Percentiles rank a stretch among this genome's conserved stretches.
phyloP scores from a whole-genome alignment of 1,140 invertebrate genomes.

The Drosophila lacteicornis region DNA sequence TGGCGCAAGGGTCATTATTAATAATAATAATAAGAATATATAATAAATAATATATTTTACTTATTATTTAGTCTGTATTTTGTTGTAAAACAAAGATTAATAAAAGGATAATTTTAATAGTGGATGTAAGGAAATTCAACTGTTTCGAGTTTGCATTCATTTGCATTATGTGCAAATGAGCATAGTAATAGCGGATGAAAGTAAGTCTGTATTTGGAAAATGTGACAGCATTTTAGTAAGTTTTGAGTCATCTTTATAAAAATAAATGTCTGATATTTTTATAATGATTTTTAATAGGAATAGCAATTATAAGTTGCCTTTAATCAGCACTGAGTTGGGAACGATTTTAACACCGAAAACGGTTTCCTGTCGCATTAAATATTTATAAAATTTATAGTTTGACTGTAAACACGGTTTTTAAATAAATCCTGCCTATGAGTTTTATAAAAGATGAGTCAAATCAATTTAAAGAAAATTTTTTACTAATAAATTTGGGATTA shows the following conservation, averaged over 20 bases:
- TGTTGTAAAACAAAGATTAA: conserved; percentile 81
- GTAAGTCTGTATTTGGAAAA: background rate
- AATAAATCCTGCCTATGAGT: background rate
- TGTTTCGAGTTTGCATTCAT: conserved; percentile 14
- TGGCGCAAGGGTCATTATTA: conserved; percentile 75
- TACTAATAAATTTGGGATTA: too few species aligned
- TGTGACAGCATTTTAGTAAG: conserved; percentile 4
- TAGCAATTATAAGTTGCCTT: background rate
- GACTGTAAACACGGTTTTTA: background rate
- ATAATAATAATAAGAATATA: conserved; percentile 82
- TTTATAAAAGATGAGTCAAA: too few species aligned
- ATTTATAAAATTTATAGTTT: background rate
- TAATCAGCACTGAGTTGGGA: background rate
- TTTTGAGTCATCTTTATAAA: background rate
- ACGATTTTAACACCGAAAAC: background rate
- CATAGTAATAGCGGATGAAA: background rate
- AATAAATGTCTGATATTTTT: background rate
- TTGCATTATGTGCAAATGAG: background rate
- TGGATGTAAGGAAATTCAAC: conserved; percentile 41
- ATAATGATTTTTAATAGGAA: background rate
- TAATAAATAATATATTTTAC: conserved; percentile 83
- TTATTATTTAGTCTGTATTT: conserved; percentile 83
- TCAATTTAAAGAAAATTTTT: too few species aligned
- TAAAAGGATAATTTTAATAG: conserved; percentile 78
- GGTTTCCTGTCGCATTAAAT: background rate